A percentile compares a stretch with the other conserved stretches of the same genome.
phyloP scores from a whole-genome alignment of 2,113 vertebrate genomes.

The Asarcornis scutulata region DNA sequence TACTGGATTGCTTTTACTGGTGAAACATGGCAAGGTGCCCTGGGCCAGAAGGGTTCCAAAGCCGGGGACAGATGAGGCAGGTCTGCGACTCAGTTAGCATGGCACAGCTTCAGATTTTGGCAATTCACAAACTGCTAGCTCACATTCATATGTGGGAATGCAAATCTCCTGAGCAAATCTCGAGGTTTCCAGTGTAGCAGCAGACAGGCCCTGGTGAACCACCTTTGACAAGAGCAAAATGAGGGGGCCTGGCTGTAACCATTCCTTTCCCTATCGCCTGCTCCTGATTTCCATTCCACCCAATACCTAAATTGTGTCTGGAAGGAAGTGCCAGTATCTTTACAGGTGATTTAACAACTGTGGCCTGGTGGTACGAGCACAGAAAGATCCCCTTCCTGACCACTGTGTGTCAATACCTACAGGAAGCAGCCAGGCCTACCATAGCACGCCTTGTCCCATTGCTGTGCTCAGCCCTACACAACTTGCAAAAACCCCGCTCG shows the following conservation, averaged over 20 bases:
- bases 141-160: background rate
- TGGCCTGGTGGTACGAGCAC: background rate
- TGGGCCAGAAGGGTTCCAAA: background rate
- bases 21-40: background rate
- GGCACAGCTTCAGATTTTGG: background rate
- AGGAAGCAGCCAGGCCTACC: background rate
- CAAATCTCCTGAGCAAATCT: background rate
- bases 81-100: background rate
- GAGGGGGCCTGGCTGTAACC: background rate
- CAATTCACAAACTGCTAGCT: background rate
- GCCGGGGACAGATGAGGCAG: background rate
- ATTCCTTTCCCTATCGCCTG: background rate
- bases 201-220: background rate
- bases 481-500: constrained; percentile 12
- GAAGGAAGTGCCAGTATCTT: background rate
- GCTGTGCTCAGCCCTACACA: background rate
- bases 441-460: background rate
- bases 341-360: background rate
- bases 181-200: background rate
- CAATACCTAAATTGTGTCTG: background rate
- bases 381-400: background rate
- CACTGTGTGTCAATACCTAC: background rate
- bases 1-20: background rate
- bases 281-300: background rate
- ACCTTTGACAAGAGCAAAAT: background rate